Conservation (phyloP, 1,140 invertebrate genomes). For the Lordiphosa collinella region DNA sequence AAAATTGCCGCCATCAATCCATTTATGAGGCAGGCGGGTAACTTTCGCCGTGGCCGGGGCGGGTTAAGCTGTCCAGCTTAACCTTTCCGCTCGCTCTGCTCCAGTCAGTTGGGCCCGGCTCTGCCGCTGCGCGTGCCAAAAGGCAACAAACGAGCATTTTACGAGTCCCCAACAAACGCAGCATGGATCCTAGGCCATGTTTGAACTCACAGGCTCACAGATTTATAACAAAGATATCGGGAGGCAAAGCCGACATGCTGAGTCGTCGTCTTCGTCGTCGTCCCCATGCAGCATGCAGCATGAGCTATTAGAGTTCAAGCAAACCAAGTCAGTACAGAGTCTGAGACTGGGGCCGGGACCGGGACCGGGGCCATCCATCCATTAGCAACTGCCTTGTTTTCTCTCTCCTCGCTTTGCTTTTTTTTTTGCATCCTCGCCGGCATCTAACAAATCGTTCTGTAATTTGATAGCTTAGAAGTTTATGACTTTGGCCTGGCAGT, state of each 20-base stretch:
- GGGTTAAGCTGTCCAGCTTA: slow-evolving; percentile 70
- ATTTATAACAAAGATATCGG: slow-evolving; percentile 78
- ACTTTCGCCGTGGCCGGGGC: slow-evolving; percentile 18
- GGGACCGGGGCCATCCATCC: slow-evolving; percentile 33
- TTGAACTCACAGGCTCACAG: slow-evolving; percentile 65
- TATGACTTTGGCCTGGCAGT: slow-evolving; percentile 71
- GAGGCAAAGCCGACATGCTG: slow-evolving; percentile 60
- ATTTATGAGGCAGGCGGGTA: slow-evolving; percentile 41
- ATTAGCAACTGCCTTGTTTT: slow-evolving; percentile 44
- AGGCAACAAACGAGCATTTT: slow-evolving; percentile 74
- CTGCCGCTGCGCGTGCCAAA: slow-evolving; percentile 67
- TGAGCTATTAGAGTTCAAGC: slow-evolving; percentile 75
- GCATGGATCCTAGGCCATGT: slow-evolving; percentile 61
- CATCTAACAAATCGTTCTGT: slow-evolving; percentile 78
- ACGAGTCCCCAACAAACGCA: slow-evolving; percentile 67
- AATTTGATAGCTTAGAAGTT: slow-evolving; percentile 77
- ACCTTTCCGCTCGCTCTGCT: slow-evolving; percentile 45
- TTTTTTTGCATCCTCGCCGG: slow-evolving; percentile 51
- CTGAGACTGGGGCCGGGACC: too few species aligned
- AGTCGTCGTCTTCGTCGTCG: slow-evolving; percentile 30
- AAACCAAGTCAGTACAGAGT: slow-evolving; percentile 44
- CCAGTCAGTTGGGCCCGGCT: not conserved
- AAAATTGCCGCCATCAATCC: slow-evolving; percentile 63
- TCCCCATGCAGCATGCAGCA: slow-evolving; percentile 45
- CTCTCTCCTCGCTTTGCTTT: slow-evolving; percentile 11